Conservation (phyloP, 2,797 vertebrate genomes). For the Tauraco hartlaubi region DNA sequence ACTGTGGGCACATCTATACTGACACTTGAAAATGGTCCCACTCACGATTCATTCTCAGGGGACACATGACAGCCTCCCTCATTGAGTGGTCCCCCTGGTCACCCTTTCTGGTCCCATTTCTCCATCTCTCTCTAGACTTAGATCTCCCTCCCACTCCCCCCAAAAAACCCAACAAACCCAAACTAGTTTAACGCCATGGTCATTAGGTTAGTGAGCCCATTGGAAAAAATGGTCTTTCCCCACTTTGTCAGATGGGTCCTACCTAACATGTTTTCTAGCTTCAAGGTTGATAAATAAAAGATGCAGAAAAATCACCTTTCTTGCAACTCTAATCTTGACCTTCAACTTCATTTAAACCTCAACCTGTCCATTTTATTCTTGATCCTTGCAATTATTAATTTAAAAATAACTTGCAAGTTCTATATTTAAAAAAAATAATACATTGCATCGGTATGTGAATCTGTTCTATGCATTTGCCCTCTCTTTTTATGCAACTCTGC, state of each 20-base stretch:
- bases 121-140: background rate
- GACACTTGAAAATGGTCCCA: background rate
- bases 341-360: background rate
- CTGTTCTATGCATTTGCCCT: background rate
- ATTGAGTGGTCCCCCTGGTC: background rate
- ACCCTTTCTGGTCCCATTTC: background rate
- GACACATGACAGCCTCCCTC: background rate
- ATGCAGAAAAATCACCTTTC: background rate
- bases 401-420: background rate
- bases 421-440: background rate
- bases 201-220: background rate
- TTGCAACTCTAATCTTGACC: background rate
- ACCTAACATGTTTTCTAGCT: background rate
- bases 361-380: background rate
- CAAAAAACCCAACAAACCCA: background rate
- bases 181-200: background rate
- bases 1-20: background rate
- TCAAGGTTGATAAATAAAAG: background rate
- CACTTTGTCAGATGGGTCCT: background rate
- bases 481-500: background rate
- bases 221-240: background rate
- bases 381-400: background rate
- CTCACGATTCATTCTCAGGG: background rate
- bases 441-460: background rate
- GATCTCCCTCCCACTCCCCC: fast-evolving